These are phyloP conservation scores for Drosophila erecta DNA, from an alignment of 1,140 invertebrate species.

Conservation along the genomic window DNA sequence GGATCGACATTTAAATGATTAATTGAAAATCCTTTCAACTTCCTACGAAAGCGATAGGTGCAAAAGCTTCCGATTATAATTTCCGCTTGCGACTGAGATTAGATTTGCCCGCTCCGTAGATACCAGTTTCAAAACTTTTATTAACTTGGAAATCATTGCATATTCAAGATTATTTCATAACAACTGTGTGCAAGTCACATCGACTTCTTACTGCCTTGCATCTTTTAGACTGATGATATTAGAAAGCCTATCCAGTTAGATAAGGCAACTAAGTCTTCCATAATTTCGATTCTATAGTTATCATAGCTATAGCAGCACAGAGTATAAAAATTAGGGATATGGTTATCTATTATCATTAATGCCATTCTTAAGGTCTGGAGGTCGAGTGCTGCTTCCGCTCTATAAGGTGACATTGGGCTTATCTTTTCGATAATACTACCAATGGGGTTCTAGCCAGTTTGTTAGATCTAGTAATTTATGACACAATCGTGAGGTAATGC, in stretches of 20 bases:
- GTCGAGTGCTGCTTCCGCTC: conserved; percentile 2
- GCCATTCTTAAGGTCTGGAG: background rate
- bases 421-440: background rate
- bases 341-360: background rate
- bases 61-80: conserved; percentile 23
- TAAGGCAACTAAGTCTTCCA: conserved; percentile 14
- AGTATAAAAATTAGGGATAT: background rate
- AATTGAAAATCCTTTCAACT: conserved; percentile 15
- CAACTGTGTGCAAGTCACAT: background rate
- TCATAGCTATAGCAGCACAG: too few relatives aligned
- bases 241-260: background rate
- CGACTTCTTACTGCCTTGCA: too few relatives aligned
- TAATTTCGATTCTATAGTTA: background rate
- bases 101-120: background rate
- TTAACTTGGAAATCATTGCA: background rate
- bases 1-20: conserved; percentile 4
- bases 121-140: background rate
- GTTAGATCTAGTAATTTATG: conserved; percentile 10
- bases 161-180: background rate
- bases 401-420: conserved; percentile 7
- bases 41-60: conserved; percentile 4
- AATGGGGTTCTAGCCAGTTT: background rate
- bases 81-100: conserved; percentile 27
- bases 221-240: background rate
- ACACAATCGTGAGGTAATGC: conserved; percentile 28